Evolutionary conservation across 2,888 invertebrate species (phyloP), one percentile per base, ranked within the genome.

Genomic region (Diarsia brunnea): DNA sequence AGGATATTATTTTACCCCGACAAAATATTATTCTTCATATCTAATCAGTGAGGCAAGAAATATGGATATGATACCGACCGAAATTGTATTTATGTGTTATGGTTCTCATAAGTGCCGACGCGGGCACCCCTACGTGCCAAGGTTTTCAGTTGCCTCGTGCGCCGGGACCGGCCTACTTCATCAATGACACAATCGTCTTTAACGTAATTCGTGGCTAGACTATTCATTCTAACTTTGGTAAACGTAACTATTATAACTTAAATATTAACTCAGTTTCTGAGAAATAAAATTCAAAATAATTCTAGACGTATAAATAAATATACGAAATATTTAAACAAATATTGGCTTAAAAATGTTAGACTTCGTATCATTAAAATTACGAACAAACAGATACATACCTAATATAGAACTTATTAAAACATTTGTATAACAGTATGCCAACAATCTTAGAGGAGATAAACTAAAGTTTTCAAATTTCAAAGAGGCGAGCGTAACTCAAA

Each of bases 21-120:
- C 87, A 90, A 93, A 93, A 94, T 95, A 95, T 95, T 94, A 94
- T 94, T 94, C 92, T 92, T 92, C 94, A 93, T 95, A 95, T 95
- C 95, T 95, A 95, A 95, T 95, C 95, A 95, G 93, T 89, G 90
- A 87, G 90, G 87, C 90, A 90, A 92, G 94, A 94, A 93, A 94
- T 94, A 95, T 95, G 92, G 92, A 91, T 91, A 91, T 90, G 90
- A 90, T 90, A 90, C 88, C 89, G 88, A 89, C 91, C 86, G 77
- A 82, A 88, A 87, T 90, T 88, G 88, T 92, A 93, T 93, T 91
- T 91, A 93, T 91, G 92, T 87, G 90, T 89, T 90, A 88, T 89
- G 90, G 89, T 90, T 88, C 85, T 81, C 84, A 82, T 86, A 84
- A 87, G 88, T 82, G 88, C 70, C 69, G 74, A 73, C 68, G 72